Evolutionary conservation across 2,888 invertebrate species (phyloP).

Genomic region (Andrena minutula): DNA sequence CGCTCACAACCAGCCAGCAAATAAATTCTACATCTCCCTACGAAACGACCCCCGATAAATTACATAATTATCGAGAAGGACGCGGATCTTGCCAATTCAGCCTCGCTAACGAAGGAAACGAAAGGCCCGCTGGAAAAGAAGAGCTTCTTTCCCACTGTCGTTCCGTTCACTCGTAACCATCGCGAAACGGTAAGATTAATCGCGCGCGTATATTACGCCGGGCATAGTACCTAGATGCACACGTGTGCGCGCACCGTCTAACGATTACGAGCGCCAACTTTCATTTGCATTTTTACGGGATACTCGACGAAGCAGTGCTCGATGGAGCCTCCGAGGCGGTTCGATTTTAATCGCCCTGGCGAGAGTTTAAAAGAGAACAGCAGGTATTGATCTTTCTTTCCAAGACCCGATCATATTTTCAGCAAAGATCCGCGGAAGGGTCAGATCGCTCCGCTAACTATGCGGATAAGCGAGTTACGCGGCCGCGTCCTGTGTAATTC

Average conservation of each 20-base stretch:
- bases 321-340: too few species aligned
- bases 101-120: not conserved
- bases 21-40: slow-evolving; percentile 11
- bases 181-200: slow-evolving; percentile 22
- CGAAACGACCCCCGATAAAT: slow-evolving; percentile 23
- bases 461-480: not conserved
- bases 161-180: not conserved
- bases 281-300: not conserved
- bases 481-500: not conserved
- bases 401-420: not conserved
- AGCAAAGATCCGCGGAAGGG: not conserved
- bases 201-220: not conserved
- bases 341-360: too few species aligned
- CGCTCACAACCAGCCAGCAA: not conserved
- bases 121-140: slow-evolving; percentile 12
- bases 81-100: not conserved
- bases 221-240: too few species aligned
- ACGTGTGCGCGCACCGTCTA: not conserved
- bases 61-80: slow-evolving; percentile 27
- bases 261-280: not conserved
- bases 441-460: not conserved
- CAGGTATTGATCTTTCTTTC: not conserved
- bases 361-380: too few species aligned
- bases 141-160: slow-evolving; percentile 4
- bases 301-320: not conserved